phyloP scores from a whole-genome alignment of 2,113 vertebrate species.

The Ceyx cyanopectus region DNA sequence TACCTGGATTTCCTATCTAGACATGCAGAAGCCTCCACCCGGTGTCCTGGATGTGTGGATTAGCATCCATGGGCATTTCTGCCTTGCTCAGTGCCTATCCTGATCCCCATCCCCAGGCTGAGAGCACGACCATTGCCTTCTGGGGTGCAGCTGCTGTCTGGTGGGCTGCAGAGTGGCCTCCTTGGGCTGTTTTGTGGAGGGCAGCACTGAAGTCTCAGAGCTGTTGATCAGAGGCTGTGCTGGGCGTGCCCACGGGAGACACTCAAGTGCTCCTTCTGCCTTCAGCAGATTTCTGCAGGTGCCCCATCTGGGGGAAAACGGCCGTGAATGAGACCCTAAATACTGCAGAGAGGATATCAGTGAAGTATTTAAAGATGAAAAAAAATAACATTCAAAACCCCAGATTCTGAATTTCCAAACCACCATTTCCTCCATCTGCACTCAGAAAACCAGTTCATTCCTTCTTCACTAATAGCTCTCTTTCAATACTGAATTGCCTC shows the following conservation, averaged over 20 bases:
- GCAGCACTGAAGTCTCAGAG: slow-evolving; percentile 22
- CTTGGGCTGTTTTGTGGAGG: slow-evolving; percentile 5
- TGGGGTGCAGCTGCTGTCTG: neutral
- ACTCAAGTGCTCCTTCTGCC: neutral
- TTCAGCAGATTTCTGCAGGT: slow-evolving; percentile 48
- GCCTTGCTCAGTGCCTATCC: neutral
- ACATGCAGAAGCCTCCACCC: neutral
- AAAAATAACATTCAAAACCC: neutral
- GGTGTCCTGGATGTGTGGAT: neutral
- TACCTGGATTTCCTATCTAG: neutral
- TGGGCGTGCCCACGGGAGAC: neutral
- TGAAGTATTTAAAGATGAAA: slow-evolving; percentile 34
- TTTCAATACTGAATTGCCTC: slow-evolving; percentile 62
- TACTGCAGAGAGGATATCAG: slow-evolving; percentile 28
- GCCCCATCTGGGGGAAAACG: neutral
- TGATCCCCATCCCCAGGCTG: neutral
- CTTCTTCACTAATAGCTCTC: slow-evolving; percentile 27
- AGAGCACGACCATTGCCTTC: neutral
- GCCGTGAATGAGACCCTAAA: neutral
- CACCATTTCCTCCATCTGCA: slow-evolving; percentile 61
- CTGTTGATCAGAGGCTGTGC: slow-evolving; percentile 8
- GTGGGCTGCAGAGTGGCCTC: neutral
- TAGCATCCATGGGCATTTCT: neutral
- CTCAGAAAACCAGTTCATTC: slow-evolving; percentile 31
- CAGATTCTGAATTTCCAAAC: slow-evolving; percentile 48